Evolutionary conservation across 2,888 invertebrate species (phyloP).

Genomic region (Sarcophaga caerulescens): DNA sequence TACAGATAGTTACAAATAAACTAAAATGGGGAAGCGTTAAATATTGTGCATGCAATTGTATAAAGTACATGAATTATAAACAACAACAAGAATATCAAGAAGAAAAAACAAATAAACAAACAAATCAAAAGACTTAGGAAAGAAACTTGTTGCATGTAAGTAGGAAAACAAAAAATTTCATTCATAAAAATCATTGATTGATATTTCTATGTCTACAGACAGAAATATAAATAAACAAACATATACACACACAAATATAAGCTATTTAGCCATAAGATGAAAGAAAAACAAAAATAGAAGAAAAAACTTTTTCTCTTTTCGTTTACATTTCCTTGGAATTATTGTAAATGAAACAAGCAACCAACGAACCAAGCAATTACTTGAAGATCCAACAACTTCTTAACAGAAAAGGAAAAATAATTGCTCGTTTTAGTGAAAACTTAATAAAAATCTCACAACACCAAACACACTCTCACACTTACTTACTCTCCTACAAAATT

Average conservation of each 20-base stretch:
- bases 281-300: not conserved
- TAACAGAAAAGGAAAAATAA: conserved; percentile 62
- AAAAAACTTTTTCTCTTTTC: conserved; percentile 52
- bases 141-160: conserved; percentile 58
- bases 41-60: not conserved
- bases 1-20: not conserved
- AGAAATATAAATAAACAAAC: conserved; percentile 22
- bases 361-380: not conserved
- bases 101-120: conserved; percentile 24
- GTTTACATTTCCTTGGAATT: conserved; percentile 65
- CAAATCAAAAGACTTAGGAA: conserved; percentile 60
- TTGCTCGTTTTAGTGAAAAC: conserved; percentile 67
- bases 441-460: conserved; percentile 31
- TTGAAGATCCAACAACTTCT: conserved; percentile 13
- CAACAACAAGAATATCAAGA: conserved; percentile 34
- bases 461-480: not conserved
- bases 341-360: conserved; percentile 62
- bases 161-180: conserved; percentile 52
- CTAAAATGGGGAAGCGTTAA: conserved; percentile 40
- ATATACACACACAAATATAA: conserved; percentile 1
- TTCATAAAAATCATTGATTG: conserved; percentile 64
- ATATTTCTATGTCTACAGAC: conserved; percentile 45
- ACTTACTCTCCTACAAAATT: conserved; percentile 5
- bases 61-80: not conserved
- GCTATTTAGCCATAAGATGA: not conserved